Conservation (phyloP, 2,797 vertebrate genomes). For the Lepilemur septentrionalis region DNA sequence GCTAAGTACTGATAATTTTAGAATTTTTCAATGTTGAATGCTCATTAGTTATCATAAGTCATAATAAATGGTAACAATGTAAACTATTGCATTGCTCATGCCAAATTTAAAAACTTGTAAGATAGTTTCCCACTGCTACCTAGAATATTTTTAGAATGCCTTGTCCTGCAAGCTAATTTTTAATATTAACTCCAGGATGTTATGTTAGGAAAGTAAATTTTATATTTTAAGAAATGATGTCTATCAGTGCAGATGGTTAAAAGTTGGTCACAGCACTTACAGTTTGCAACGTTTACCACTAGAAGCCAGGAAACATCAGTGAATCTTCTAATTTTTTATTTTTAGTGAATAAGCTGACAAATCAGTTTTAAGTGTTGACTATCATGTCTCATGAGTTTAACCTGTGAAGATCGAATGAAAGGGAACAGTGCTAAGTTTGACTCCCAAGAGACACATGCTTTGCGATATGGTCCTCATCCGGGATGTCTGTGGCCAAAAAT, state of each 20-base stretch:
- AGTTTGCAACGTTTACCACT: not conserved
- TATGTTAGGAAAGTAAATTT: slow-evolving; percentile 1
- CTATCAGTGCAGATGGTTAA: not conserved
- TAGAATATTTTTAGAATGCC: not conserved
- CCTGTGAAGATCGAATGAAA: not conserved
- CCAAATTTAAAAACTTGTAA: not conserved
- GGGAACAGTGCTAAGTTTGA: not conserved
- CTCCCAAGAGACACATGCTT: not conserved
- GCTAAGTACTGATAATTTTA: not conserved
- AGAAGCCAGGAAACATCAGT: not conserved
- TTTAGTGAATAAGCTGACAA: not conserved
- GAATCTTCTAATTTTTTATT: not conserved
- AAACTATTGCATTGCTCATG: not conserved
- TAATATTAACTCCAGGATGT: not conserved
- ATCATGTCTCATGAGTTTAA: not conserved
- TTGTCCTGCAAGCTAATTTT: not conserved
- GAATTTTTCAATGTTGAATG: not conserved
- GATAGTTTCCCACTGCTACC: not conserved
- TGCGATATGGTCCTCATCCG: not conserved
- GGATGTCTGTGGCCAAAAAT: not conserved
- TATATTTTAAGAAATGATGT: not conserved
- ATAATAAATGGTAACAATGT: not conserved
- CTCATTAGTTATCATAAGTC: not conserved
- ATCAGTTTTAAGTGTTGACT: not conserved
- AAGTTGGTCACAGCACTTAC: not conserved